These are phyloP conservation scores for Talpa occidentalis DNA, from an alignment of 2,113 vertebrate genomes.

Conservation along the genomic window DNA sequence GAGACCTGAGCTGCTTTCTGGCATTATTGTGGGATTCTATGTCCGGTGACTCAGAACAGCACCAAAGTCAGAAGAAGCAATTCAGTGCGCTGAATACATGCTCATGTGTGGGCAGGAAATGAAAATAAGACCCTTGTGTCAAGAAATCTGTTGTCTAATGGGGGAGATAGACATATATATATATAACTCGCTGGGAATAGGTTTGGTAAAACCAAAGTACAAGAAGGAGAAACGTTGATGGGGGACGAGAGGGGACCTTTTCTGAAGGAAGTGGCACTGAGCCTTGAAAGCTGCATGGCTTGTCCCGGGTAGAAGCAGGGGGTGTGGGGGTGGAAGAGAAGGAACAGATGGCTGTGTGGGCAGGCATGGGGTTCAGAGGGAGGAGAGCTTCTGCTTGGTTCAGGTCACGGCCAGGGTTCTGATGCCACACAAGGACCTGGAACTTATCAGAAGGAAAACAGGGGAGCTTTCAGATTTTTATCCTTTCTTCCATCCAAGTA, in stretches of 20 bases:
- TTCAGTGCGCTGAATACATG: background rate
- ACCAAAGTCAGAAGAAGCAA: background rate
- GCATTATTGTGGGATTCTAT: no score
- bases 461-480: background rate
- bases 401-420: background rate
- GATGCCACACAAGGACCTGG: background rate
- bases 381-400: background rate
- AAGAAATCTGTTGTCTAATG: background rate
- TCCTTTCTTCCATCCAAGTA: background rate
- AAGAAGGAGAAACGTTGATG: background rate
- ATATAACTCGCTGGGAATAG: background rate
- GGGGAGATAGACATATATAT: background rate
- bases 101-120: background rate
- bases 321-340: background rate
- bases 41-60: background rate
- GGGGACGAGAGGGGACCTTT: background rate
- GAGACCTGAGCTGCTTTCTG: background rate
- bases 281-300: background rate
- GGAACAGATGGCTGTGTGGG: background rate
- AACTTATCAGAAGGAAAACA: background rate
- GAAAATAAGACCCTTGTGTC: background rate
- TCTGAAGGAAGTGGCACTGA: background rate
- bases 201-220: background rate
- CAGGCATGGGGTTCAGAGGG: background rate
- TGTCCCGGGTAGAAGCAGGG: conserved; percentile 5